Percentiles rank a stretch among this genome's conserved stretches.
These are phyloP conservation scores for Saturnia japonica DNA, from an alignment of 2,888 invertebrate genomes.

Conservation along the genomic window DNA sequence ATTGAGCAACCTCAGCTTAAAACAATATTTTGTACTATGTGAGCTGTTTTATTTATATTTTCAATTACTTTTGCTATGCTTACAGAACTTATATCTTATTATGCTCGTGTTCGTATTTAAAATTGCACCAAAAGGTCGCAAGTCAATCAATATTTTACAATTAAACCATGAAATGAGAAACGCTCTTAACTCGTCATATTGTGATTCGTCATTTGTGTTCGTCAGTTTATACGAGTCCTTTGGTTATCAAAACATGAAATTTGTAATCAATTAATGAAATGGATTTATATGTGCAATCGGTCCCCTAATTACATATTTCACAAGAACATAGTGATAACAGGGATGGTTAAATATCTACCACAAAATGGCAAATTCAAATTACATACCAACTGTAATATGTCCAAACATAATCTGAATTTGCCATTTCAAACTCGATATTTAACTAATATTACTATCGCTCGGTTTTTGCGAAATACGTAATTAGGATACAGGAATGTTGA, in stretches of 20 bases:
- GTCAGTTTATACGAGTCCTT: not conserved
- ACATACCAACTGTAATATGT: too few relatives aligned
- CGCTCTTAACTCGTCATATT: not conserved
- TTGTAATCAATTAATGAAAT: not conserved
- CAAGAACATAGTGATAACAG: too few relatives aligned
- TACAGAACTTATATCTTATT: not conserved
- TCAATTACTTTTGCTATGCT: not conserved
- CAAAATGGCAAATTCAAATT: too few relatives aligned
- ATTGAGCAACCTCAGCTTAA: not conserved
- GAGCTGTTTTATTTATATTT: not conserved
- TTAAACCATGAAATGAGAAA: not conserved
- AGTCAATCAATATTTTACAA: not conserved
- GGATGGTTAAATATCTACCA: too few relatives aligned
- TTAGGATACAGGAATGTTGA: not conserved
- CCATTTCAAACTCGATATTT: too few relatives aligned
- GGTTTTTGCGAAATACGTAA: too few relatives aligned
- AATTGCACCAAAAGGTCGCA: not conserved
- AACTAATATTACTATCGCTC: too few relatives aligned
- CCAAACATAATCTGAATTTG: too few relatives aligned
- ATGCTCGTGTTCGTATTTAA: not conserved
- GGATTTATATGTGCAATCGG: not conserved
- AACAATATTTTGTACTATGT: not conserved
- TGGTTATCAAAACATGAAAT: not conserved
- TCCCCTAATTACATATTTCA: too few relatives aligned
- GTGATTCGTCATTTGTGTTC: not conserved